Base-by-base conservation (phyloP, 2,113 vertebrate genomes). In the Campylorhamphus procurvoides region DNA sequence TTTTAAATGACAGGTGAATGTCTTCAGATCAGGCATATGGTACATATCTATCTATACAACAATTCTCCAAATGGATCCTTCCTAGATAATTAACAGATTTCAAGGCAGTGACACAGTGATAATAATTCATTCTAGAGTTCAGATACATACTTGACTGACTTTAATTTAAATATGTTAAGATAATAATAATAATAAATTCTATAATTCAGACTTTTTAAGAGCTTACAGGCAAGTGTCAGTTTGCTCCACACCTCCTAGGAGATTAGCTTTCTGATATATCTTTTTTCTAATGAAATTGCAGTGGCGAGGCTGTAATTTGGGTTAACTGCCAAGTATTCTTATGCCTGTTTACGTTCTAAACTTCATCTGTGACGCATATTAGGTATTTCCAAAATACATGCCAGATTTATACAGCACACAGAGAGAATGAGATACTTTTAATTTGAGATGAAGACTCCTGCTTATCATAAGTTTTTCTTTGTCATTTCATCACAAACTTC, bases 61-160 rank as follows among this genome's bases (percentile, higher is more conserved):
- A 78, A 53, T 69, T 76, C 58, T 95, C 69, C 64, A 92, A 85
- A 87, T 60, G 86, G 53, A 92, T 95, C 33, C 33, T 96, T 94
- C 53, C 77, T 82, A 74, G 66, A 55, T 92, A 87, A 96, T 96
- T 84, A 89, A 79, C 77, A 76, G 69, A 94, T 96, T 93, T 93
- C 69, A 89, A 58, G 53, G 79, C 64, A 91, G 49, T 90, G 76
- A 80, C 73, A 84, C 31, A 72, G 76, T 72, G 73, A 72, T 69
- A 90, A 84, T 93, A 94, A 95, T 92, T 91, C 44, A 68, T 92
- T 93, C 66, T 67, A 37, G 66, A 94, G 88, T 91, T 96, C 88
- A 89, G 77, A 79, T 93, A 72, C 16, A 25, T 87, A 75, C 44
- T 91, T 93, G 90, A 84, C 81, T 93, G 79, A 88, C 79, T 96